Evolutionary conservation across 2,113 vertebrate genomes (phyloP).

Genomic region (Siniperca knerii): DNA sequence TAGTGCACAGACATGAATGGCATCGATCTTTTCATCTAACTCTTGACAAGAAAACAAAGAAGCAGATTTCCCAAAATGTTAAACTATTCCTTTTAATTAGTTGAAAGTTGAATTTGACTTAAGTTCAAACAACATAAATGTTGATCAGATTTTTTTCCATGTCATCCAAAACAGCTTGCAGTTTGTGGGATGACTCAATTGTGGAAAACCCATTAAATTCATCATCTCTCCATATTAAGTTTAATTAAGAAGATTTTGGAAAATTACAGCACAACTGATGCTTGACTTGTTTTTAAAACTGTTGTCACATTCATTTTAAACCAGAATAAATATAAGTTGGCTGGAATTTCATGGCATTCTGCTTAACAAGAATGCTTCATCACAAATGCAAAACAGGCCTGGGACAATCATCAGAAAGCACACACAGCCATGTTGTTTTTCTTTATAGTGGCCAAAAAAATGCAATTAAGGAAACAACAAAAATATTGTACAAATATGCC

Average conservation of each 20-base stretch:
- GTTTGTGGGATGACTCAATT: constrained; percentile 16
- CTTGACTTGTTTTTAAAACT: constrained; percentile 10
- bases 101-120: background rate
- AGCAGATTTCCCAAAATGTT: background rate
- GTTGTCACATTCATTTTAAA: constrained; percentile 12
- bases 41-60: background rate
- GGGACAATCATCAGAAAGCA: background rate
- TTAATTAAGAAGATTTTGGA: constrained; percentile 10
- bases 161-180: constrained; percentile 1
- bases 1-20: background rate
- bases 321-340: constrained; percentile 17
- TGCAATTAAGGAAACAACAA: background rate
- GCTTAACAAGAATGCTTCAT: background rate
- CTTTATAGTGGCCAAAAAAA: background rate
- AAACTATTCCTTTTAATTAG: constrained; percentile 1
- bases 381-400: constrained; percentile 24
- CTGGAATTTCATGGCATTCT: background rate
- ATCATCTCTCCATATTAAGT: constrained; percentile 12
- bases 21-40: background rate
- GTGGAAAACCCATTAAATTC: constrained; percentile 40
- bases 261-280: background rate
- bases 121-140: background rate
- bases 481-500: background rate
- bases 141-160: constrained; percentile 14
- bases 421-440: background rate